These are phyloP conservation scores for Phortica okadai DNA, from an alignment of 2,888 invertebrate species.

Conservation along the genomic window DNA sequence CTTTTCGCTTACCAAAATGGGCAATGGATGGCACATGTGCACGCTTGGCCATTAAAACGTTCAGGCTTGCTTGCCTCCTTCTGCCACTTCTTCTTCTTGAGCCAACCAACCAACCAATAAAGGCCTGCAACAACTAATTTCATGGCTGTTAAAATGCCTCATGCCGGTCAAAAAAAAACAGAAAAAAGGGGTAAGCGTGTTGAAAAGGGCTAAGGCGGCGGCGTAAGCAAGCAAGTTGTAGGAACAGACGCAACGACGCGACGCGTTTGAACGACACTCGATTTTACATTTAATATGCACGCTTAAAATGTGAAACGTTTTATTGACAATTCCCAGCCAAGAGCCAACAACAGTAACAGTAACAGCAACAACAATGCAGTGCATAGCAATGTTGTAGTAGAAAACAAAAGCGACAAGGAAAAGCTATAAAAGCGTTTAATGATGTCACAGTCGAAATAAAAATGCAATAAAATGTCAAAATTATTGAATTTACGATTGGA, in stretches of 20 bases:
- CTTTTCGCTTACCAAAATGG: background rate
- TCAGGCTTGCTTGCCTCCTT: background rate
- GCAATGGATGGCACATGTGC: slow-evolving; percentile 39
- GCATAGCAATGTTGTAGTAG: slow-evolving; percentile 60
- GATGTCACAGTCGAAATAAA: slow-evolving; percentile 71
- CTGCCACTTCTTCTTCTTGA: background rate
- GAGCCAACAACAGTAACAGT: slow-evolving; percentile 36
- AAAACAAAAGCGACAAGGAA: slow-evolving; percentile 64
- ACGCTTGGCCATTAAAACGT: slow-evolving; percentile 36
- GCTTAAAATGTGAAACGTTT: slow-evolving; percentile 30
- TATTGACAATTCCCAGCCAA: slow-evolving; percentile 34
- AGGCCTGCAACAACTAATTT: slow-evolving; percentile 58
- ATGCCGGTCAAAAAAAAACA: too few species aligned
- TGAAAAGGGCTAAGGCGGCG: slow-evolving; percentile 60
- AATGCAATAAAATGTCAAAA: slow-evolving; percentile 71
- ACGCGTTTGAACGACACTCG: slow-evolving; percentile 20
- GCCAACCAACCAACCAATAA: slow-evolving; percentile 12
- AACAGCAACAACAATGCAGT: slow-evolving; percentile 37
- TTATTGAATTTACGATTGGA: slow-evolving; percentile 71
- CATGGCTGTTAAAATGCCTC: slow-evolving; percentile 61
- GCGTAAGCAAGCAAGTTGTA: slow-evolving; percentile 43
- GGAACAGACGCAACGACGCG: slow-evolving; percentile 26
- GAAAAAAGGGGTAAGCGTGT: slow-evolving; percentile 58
- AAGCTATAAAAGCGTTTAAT: slow-evolving; percentile 68
- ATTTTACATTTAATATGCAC: slow-evolving; percentile 35